A percentile compares a stretch with the other conserved stretches of the same genome.
Evolutionary conservation across 2,113 vertebrate genomes (phyloP).

Genomic region (Ictidomys tridecemlineatus): DNA sequence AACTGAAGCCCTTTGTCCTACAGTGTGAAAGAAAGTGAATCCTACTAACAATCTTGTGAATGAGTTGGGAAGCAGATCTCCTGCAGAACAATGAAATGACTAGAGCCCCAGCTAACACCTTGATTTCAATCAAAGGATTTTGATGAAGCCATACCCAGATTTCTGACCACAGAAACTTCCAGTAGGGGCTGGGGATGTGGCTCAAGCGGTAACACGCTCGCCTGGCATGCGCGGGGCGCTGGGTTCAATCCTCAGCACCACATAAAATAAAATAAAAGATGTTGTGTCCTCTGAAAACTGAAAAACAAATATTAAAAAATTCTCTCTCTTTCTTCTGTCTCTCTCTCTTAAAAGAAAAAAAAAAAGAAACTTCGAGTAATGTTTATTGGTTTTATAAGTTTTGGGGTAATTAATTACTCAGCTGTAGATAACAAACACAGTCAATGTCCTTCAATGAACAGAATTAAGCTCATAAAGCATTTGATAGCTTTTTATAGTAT

Average conservation of each 20-base stretch:
- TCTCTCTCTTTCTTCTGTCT: no score
- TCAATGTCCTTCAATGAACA: neutral
- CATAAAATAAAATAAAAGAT: no score
- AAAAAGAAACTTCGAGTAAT: neutral
- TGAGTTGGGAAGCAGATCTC: neutral
- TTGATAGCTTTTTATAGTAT: neutral
- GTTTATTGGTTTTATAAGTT: constrained; percentile 23
- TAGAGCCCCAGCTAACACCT: neutral
- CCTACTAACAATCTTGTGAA: neutral
- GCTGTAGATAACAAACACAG: neutral
- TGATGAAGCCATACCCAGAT: neutral
- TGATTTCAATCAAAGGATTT: neutral
- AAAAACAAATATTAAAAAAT: no score
- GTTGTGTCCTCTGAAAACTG: no score
- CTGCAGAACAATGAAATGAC: neutral
- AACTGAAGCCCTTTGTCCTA: neutral
- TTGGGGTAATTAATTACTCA: neutral
- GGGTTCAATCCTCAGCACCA: no score
- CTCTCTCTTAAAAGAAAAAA: no score
- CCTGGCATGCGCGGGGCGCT: no score
- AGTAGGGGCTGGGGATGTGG: no score
- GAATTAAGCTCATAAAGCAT: constrained; percentile 7
- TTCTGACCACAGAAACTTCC: neutral
- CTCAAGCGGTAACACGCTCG: no score
- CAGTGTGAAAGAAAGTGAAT: neutral